Evolutionary conservation across 2,113 vertebrate species (phyloP).

Genomic region (Steatornis caripensis): DNA sequence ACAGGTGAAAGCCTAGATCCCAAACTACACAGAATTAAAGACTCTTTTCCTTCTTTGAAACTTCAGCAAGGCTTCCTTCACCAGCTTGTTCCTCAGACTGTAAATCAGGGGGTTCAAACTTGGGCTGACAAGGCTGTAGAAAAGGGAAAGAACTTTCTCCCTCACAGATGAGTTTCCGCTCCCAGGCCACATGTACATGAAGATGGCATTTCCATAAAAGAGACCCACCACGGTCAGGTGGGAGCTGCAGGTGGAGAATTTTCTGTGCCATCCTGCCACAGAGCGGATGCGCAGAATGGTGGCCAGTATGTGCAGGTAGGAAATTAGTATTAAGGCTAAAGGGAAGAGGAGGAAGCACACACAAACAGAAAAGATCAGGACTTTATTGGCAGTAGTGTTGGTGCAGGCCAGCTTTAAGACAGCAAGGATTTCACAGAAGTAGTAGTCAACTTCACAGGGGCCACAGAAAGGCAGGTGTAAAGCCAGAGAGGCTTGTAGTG

Average conservation of each 20-base stretch:
- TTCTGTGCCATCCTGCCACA: background rate
- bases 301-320: background rate
- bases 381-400: background rate
- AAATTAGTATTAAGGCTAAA: conserved; percentile 16
- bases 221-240: background rate
- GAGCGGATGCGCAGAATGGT: background rate
- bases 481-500: conserved; percentile 23
- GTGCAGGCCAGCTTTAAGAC: conserved; percentile 38
- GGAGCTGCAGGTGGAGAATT: background rate
- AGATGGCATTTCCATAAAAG: background rate
- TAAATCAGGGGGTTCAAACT: background rate
- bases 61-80: background rate
- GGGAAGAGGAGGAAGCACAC: conserved; percentile 29
- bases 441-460: background rate
- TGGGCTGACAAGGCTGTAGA: background rate
- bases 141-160: background rate
- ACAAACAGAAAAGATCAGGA: background rate
- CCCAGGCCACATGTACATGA: background rate
- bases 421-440: conserved; percentile 57
- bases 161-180: background rate
- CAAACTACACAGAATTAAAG: background rate
- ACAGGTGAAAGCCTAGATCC: background rate
- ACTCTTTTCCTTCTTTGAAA: background rate
- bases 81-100: background rate
- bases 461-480: conserved; percentile 39